Percentiles rank a stretch among this genome's conserved stretches.
Conservation (phyloP, 2,888 invertebrate species). For the Sesia bembeciformis region DNA sequence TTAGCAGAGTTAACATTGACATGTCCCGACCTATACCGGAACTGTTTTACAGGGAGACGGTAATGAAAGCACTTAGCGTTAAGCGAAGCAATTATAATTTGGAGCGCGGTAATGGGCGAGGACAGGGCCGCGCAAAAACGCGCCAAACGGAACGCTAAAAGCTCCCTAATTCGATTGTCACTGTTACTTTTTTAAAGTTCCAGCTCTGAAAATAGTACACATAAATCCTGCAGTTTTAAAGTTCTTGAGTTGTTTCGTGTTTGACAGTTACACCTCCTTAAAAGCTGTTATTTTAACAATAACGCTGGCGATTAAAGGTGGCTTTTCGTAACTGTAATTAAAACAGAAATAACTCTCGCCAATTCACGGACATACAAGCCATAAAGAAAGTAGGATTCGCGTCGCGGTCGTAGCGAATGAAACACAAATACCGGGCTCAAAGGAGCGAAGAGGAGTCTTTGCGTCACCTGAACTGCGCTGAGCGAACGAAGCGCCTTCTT, state of each 20-base stretch:
- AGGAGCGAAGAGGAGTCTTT: slow-evolving; percentile 34
- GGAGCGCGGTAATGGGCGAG: slow-evolving; percentile 65
- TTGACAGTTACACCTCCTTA: too few relatives aligned
- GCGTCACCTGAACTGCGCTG: slow-evolving; percentile 75
- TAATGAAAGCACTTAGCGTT: slow-evolving; percentile 73
- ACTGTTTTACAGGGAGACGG: slow-evolving; percentile 46
- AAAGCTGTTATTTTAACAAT: too few relatives aligned
- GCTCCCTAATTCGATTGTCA: slow-evolving; percentile 70
- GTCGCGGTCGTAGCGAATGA: slow-evolving; percentile 41
- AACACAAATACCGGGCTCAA: slow-evolving; percentile 61
- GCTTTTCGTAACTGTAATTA: slow-evolving; percentile 51
- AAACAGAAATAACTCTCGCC: slow-evolving; percentile 38
- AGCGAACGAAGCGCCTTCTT: slow-evolving; percentile 64
- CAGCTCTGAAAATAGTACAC: slow-evolving; percentile 19
- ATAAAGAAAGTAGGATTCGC: slow-evolving; percentile 61
- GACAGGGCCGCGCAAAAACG: slow-evolving; percentile 72
- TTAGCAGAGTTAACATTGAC: slow-evolving; percentile 37
- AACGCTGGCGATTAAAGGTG: slow-evolving; percentile 36
- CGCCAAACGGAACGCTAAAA: slow-evolving; percentile 68
- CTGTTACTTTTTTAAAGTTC: slow-evolving; percentile 57
- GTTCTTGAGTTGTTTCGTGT: too few relatives aligned
- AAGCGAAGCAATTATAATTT: slow-evolving; percentile 75
- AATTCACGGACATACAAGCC: slow-evolving; percentile 53
- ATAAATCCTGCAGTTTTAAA: slow-evolving; percentile 20
- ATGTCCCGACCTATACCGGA: slow-evolving; percentile 38